These are phyloP conservation scores for Drosophila grimshawi DNA, from an alignment of 1,140 invertebrate genomes.

Conservation along the genomic window DNA sequence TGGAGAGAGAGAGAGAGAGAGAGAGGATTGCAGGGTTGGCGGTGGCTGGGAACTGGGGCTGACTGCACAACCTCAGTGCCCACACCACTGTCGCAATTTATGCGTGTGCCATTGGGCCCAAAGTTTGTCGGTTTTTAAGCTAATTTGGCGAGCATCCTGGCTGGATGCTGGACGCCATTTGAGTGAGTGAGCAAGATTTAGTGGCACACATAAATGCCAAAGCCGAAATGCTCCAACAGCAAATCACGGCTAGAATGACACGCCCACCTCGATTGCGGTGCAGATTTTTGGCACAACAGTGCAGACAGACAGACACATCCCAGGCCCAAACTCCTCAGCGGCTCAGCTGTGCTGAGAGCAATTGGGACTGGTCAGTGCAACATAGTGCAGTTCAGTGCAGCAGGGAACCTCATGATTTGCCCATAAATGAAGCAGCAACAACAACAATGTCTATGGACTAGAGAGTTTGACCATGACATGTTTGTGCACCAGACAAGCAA, in stretches of 20 bases:
- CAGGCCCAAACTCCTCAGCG: background rate
- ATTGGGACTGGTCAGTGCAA: constrained; percentile 25
- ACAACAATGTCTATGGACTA: constrained; percentile 12
- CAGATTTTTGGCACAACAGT: constrained; percentile 23
- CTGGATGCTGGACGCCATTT: constrained; percentile 46
- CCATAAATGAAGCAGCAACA: constrained; percentile 65
- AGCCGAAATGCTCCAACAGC: constrained; percentile 73
- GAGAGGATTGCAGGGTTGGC: background rate
- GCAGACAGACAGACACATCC: constrained; percentile 16
- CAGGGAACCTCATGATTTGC: constrained; percentile 75
- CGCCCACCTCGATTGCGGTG: constrained; percentile 52
- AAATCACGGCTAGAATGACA: constrained; percentile 74
- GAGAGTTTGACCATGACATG: constrained; percentile 35
- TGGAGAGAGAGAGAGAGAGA: background rate
- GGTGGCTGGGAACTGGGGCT: background rate
- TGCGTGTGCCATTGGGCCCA: constrained; percentile 58
- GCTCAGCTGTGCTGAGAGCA: constrained; percentile 8
- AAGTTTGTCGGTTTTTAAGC: constrained; percentile 76
- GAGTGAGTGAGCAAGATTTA: constrained; percentile 79
- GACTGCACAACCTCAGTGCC: background rate
- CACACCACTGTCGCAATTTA: constrained; percentile 51
- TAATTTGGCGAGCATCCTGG: constrained; percentile 69
- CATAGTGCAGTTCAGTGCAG: constrained; percentile 48
- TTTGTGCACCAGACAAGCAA: constrained; percentile 44
- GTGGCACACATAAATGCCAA: constrained; percentile 78